Evolutionary conservation across 2,888 invertebrate genomes (phyloP).

Genomic region (Cephus spinipes): DNA sequence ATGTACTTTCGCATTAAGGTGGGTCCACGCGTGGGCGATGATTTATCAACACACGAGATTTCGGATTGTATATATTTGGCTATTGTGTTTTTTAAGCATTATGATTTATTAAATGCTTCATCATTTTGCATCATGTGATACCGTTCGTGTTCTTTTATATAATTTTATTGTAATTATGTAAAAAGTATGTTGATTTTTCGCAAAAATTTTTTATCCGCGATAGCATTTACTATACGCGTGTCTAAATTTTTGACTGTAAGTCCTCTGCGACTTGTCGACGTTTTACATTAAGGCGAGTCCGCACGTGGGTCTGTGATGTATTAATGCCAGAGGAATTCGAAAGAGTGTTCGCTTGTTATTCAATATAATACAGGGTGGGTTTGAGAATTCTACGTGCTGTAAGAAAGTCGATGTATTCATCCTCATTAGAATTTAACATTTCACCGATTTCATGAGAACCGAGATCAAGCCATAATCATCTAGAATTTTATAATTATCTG

Average conservation of each 20-base stretch:
- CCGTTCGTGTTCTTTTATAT: not conserved
- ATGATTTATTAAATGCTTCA: not conserved
- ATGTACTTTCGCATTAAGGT: not conserved
- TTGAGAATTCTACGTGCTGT: not conserved
- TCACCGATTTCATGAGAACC: not conserved
- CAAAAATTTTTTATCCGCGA: not conserved
- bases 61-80: not conserved
- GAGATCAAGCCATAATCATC: not conserved
- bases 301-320: not conserved
- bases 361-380: not conserved
- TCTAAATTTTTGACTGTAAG: not conserved
- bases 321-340: not conserved
- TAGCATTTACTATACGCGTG: not conserved
- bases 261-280: not conserved
- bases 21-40: not conserved
- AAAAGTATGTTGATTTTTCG: not conserved
- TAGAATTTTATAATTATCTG: not conserved
- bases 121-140: not conserved
- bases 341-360: not conserved
- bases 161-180: not conserved
- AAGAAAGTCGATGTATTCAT: not conserved
- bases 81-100: not conserved
- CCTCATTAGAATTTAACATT: not conserved
- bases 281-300: not conserved
- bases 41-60: not conserved